Conservation (phyloP, 2,797 vertebrate genomes). For the Choloepus didactylus region DNA sequence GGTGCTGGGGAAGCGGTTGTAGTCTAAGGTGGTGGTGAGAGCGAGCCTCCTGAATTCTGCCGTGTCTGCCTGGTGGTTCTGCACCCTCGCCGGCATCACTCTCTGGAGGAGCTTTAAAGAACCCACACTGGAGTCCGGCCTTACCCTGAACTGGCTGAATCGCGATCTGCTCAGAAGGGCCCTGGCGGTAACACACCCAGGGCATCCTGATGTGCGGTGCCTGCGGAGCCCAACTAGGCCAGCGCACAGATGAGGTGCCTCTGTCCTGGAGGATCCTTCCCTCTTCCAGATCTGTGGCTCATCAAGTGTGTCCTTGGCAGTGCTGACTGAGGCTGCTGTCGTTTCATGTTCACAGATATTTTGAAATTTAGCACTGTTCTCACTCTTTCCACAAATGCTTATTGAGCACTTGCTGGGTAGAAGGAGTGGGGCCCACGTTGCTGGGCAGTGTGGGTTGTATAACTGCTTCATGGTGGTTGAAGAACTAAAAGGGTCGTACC, state of each 20-base stretch:
- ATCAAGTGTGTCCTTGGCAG: background rate
- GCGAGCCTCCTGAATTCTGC: background rate
- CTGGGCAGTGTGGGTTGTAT: fast-evolving
- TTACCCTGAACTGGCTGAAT: background rate
- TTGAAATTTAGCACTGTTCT: background rate
- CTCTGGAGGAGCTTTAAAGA: background rate
- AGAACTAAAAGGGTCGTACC: fast-evolving
- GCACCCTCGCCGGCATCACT: fast-evolving
- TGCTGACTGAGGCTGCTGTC: background rate
- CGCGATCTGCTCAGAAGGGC: background rate
- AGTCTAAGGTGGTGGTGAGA: background rate
- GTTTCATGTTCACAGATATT: background rate
- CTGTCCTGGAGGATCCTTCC: background rate
- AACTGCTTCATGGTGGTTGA: background rate
- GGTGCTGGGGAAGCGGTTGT: fast-evolving
- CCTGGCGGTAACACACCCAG: fast-evolving
- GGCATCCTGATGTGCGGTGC: background rate
- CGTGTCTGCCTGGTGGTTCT: background rate
- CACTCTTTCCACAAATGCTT: background rate
- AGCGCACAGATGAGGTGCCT: background rate
- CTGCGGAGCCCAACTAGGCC: background rate
- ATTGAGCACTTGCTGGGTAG: background rate
- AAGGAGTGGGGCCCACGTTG: fast-evolving
- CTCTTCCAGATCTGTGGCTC: background rate
- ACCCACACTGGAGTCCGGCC: fast-evolving